Evolutionary conservation across 2,888 invertebrate genomes (phyloP), one percentile per base, ranked within the genome.

Genomic region (Celastrina argiolus): DNA sequence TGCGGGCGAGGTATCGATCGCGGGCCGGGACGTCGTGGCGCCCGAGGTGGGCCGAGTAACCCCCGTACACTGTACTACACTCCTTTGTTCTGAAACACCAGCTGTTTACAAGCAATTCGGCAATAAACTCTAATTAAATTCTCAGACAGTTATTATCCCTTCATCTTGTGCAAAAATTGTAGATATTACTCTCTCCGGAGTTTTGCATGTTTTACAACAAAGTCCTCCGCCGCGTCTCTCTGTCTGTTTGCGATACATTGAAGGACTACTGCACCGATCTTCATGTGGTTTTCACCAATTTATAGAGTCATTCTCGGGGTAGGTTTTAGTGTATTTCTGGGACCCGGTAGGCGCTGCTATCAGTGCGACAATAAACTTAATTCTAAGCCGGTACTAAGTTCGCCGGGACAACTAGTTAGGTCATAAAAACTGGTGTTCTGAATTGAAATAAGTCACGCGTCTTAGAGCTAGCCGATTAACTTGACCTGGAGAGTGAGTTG

Each of bases 21-120:
- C 64, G 63, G 31, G 56, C n/a, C 36, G 12, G 63, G 64, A 58
- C 69, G 28, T 28, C 31, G 39, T 66, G 70, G 70, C 70, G 70
- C 70, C 70, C 69, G 59, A 56, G 51, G 39, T 65, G 69, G 70
- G 68, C 34, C 61, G 42, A 63, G 56, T 61, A 65, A 58, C 36
- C 18, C 63, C 16, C 34, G 18, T 36, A n/a, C n/a, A n/a, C n/a
- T n/a, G n/a, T 18, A 22, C 18, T 14, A 36, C 34, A 36, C 61
- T 22, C 18, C 61, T 22, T 39, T 36, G 61, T 36, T 12, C 34
- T 61, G 16, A 22, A 61, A 36, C 61, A 34, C 10, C 18, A 10
- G 59, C 59, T 59, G 34, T 34, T 59, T 59, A 51, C 34, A 34
- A 8, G 7, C 59, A 34, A 59, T 59, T 59, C 12, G 22, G 34